These are phyloP conservation scores for Falcaria lacertinaria DNA, from an alignment of 2,888 invertebrate genomes.

Conservation along the genomic window DNA sequence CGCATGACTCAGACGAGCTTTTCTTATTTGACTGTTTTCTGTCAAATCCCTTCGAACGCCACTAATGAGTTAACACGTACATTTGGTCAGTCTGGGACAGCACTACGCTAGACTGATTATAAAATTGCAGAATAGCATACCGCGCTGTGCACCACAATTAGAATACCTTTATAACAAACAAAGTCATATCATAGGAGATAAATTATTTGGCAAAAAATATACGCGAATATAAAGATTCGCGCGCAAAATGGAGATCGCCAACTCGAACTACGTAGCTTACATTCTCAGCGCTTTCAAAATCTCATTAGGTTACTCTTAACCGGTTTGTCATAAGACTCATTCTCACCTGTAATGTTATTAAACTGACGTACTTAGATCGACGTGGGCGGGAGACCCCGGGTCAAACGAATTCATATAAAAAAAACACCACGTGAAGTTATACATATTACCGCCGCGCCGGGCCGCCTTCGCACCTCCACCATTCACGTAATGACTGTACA, in stretches of 20 bases:
- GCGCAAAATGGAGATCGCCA: not conserved
- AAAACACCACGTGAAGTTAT: constrained; percentile 55
- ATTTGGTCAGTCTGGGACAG: too few species aligned
- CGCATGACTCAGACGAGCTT: too few species aligned
- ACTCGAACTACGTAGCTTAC: not conserved
- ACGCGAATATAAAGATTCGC: too few species aligned
- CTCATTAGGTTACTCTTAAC: not conserved
- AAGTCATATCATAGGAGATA: too few species aligned
- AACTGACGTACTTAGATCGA: constrained; percentile 23
- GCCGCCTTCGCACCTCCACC: constrained; percentile 6
- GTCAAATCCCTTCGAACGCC: too few species aligned
- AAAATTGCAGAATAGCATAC: too few species aligned
- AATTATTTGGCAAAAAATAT: too few species aligned
- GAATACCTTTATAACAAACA: too few species aligned
- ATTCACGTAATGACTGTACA: constrained; percentile 45
- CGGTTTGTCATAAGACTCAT: constrained; percentile 13
- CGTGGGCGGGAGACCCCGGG: constrained; percentile 71
- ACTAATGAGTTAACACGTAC: too few species aligned
- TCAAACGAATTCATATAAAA: constrained; percentile 70
- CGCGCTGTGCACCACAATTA: too few species aligned
- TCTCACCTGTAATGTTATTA: constrained; percentile 29
- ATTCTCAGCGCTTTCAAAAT: not conserved
- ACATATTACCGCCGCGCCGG: constrained; percentile 9
- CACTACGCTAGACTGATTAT: too few species aligned
- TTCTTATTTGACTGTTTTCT: too few species aligned